Conservation (phyloP, 2,113 vertebrate species). For the Platichthys stellatus region DNA sequence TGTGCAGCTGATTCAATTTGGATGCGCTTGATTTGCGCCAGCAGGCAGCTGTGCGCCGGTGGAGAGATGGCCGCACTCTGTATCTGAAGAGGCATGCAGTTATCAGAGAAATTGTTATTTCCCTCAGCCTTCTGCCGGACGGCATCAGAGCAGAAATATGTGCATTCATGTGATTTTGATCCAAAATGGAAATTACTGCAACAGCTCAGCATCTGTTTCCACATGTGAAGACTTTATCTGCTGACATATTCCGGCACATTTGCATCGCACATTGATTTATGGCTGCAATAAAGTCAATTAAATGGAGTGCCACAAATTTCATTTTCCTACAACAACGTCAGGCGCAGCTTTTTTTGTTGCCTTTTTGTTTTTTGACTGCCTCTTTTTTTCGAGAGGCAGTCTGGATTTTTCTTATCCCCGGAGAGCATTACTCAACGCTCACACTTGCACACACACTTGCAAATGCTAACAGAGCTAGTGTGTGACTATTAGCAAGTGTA, state of each 20-base stretch:
- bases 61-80: constrained; percentile 44
- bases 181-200: constrained; percentile 85
- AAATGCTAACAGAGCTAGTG: constrained; percentile 23
- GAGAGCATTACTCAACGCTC: constrained; percentile 7
- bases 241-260: constrained; percentile 81
- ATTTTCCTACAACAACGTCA: constrained; percentile 46
- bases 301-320: constrained; percentile 40
- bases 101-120: constrained; percentile 55
- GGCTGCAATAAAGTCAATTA: constrained; percentile 74
- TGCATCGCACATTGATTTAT: constrained; percentile 70
- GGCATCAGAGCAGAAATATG: constrained; percentile 72
- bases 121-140: constrained; percentile 77
- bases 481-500: constrained; percentile 31
- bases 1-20: constrained; percentile 58
- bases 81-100: constrained; percentile 43
- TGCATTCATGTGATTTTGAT: constrained; percentile 82
- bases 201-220: constrained; percentile 84
- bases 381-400: constrained; percentile 18
- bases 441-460: constrained; percentile 10
- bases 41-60: constrained; percentile 53
- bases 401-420: constrained; percentile 9
- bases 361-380: too few species aligned
- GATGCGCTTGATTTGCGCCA: constrained; percentile 61
- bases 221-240: constrained; percentile 76
- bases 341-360: constrained; percentile 17